Base-by-base conservation (phyloP, 2,113 vertebrate species). In the Bubo scandiacus region DNA sequence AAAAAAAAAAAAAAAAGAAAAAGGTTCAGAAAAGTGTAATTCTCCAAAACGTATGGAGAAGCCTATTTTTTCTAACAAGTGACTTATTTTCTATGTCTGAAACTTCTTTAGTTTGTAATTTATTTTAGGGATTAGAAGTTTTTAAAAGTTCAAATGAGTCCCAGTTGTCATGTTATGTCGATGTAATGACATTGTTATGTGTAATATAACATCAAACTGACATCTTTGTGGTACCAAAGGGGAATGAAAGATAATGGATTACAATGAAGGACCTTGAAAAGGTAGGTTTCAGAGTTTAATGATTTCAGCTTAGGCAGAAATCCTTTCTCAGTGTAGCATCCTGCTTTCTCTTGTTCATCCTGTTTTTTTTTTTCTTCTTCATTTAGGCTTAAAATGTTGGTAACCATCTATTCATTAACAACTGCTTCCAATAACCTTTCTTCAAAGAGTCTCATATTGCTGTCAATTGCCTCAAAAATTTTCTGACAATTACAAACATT, bases 111-210 rank as follows among this genome's bases (percentile, higher is more conserved):
- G 66, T 75, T 88, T 18, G 3, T 89, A 90, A 97, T 96, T 97
- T 96, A 94, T 96, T 92, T 95, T 88, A 93, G 54, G n/a, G 36
- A 94, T 87, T 81, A 93, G 88, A 96, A 95, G 84, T 92, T 92
- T 96, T 77, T 52, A 89, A 87, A 96, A 96, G 94, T 97, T 96
- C 75, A 92, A 85, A 96, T 85, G 72, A 93, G 54, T 96, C 95
- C 91, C 96, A 87, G 36, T 91, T 89, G 92, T 66, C 91, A 92
- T 77, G 72, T 96, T 96, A 91, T 68, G 49, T 73, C 87, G 95
- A 74, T 84, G 58, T 85, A 94, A 94, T 91, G 74, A 82, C 94
- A 96, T 72, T 94, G 62, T 93, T 96, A 96, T 92, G 38, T 93
- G 75, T 55, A 94, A 95, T 95, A 77, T 80, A 88, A 93, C 81